A percentile compares a stretch with the other conserved stretches of the same genome.
phyloP scores from a whole-genome alignment of 1,140 invertebrate species.

The Helicorthomorpha holstii region DNA sequence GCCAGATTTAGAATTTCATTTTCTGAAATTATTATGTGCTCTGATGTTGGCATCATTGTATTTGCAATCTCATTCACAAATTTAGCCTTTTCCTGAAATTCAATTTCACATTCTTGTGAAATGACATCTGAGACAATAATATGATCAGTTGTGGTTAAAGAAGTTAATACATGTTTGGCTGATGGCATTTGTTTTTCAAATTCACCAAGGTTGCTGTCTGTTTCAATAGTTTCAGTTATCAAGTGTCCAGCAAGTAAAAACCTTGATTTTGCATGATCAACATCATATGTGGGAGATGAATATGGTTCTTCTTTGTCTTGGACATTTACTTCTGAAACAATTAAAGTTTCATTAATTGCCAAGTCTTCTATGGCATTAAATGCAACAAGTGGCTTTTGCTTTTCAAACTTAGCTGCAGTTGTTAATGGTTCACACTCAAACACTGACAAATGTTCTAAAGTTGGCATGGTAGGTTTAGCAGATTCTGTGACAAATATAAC shows the following conservation, averaged over 20 bases:
- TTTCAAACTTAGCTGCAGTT: not conserved
- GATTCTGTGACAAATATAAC: not conserved
- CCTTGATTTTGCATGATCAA: too few species aligned
- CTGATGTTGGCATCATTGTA: not conserved
- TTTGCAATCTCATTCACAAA: not conserved
- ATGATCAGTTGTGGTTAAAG: not conserved
- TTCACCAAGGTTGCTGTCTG: too few species aligned
- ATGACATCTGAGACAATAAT: constrained; percentile 10
- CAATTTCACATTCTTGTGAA: constrained; percentile 1
- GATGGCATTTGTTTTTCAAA: too few species aligned
- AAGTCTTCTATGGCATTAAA: not conserved
- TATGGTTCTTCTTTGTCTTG: too few species aligned
- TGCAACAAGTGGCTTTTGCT: not conserved
- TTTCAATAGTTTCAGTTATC: too few species aligned
- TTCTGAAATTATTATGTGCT: not conserved
- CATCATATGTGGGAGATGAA: too few species aligned
- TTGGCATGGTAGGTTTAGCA: not conserved
- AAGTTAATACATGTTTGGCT: too few species aligned
- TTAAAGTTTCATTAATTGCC: too few species aligned
- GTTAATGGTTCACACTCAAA: not conserved
- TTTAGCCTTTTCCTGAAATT: constrained; percentile 3
- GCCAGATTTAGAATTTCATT: not conserved
- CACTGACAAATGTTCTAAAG: not conserved
- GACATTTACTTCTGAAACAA: too few species aligned
- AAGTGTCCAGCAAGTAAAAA: too few species aligned